phyloP scores from a whole-genome alignment of 2,113 vertebrate genomes.

The Electrona antarctica region DNA sequence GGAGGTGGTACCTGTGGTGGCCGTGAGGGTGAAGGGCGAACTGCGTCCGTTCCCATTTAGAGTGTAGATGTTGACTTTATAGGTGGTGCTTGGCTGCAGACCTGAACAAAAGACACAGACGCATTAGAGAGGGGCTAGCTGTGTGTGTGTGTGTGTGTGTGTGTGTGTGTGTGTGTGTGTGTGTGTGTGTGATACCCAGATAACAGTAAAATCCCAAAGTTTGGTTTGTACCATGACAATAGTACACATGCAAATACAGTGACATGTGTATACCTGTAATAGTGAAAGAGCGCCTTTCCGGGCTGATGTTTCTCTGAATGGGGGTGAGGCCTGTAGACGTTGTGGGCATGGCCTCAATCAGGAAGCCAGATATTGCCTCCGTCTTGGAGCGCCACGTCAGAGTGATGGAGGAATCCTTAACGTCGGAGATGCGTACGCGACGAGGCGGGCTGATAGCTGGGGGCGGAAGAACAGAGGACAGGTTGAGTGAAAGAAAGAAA shows the following conservation, averaged over 20 bases:
- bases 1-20: constrained; percentile 85
- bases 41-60: constrained; percentile 92
- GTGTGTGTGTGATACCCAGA: too few species aligned
- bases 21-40: constrained; percentile 86
- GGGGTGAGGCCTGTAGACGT: constrained; percentile 77
- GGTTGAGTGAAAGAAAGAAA: neutral
- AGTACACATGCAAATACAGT: too few species aligned
- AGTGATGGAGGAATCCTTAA: constrained; percentile 90
- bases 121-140: neutral
- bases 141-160: neutral
- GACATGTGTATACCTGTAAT: constrained; percentile 82
- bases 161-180: neutral
- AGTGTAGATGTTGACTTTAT: constrained; percentile 93
- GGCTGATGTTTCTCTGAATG: constrained; percentile 82
- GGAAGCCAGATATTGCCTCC: constrained; percentile 91
- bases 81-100: constrained; percentile 89
- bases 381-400: constrained; percentile 94
- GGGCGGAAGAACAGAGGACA: neutral
- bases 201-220: too few species aligned
- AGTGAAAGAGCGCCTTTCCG: constrained; percentile 82
- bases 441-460: constrained; percentile 93
- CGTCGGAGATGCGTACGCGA: constrained; percentile 86
- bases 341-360: constrained; percentile 83
- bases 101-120: constrained; percentile 71
- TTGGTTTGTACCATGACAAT: too few species aligned